phyloP scores from a whole-genome alignment of 2,888 invertebrate species.

The Protonemura montana region DNA sequence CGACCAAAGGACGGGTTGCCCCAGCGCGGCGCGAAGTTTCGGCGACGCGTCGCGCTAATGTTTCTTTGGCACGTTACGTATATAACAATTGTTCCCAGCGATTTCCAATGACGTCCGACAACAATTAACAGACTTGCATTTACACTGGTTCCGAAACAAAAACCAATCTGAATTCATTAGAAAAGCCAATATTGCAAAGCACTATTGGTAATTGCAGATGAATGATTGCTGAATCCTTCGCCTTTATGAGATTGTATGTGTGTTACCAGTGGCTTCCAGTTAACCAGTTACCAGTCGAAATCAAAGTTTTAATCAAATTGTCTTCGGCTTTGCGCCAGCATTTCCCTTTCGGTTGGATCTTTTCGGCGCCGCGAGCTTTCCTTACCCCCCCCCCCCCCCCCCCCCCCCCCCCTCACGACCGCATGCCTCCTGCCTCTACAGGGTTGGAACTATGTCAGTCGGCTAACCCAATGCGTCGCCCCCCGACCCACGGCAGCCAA shows the following conservation, averaged over 20 bases:
- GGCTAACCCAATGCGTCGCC: conserved; percentile 12
- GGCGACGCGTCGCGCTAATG: not conserved
- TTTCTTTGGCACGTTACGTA: not conserved
- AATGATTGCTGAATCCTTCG: not conserved
- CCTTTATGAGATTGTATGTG: not conserved
- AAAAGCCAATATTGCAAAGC: not conserved
- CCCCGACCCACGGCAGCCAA: not conserved
- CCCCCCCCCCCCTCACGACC: not conserved
- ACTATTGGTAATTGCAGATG: not conserved
- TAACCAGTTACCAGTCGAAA: not conserved
- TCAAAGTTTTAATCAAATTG: not conserved
- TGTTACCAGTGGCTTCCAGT: not conserved
- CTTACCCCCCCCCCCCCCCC: not conserved
- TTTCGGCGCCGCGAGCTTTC: not conserved
- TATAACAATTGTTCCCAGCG: not conserved
- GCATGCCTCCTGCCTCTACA: too few species aligned
- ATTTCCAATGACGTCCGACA: not conserved
- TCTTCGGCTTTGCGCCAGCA: not conserved
- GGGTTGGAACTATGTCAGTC: not conserved
- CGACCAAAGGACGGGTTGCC: not conserved
- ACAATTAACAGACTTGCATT: not conserved
- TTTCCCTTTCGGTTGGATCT: not conserved
- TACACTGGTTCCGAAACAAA: not conserved
- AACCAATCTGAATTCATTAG: not conserved
- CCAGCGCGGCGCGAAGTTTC: not conserved